phyloP scores from a whole-genome alignment of 2,797 vertebrate genomes.

The Alectoris magna region DNA sequence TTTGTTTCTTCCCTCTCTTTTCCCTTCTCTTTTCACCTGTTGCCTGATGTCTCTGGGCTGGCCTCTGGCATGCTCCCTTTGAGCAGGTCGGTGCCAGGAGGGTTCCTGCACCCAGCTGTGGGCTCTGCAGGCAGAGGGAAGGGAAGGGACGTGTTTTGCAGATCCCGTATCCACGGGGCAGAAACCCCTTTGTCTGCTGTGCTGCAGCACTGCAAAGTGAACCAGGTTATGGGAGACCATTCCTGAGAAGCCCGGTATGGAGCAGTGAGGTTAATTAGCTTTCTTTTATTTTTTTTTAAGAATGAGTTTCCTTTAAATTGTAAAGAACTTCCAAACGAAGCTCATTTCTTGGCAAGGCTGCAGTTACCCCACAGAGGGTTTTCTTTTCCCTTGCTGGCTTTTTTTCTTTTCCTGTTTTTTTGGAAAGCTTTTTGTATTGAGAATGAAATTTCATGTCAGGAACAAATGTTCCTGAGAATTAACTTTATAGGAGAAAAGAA shows the following conservation, averaged over 20 bases:
- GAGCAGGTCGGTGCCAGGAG: background rate
- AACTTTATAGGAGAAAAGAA: background rate
- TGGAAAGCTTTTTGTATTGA: background rate
- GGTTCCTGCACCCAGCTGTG: no score
- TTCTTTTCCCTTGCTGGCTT: background rate
- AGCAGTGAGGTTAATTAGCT: background rate
- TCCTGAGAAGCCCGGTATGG: background rate
- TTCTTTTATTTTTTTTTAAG: background rate
- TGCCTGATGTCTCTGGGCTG: background rate
- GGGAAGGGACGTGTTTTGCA: background rate
- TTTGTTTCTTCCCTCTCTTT: background rate
- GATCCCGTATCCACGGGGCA: background rate
- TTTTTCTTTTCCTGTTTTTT: background rate
- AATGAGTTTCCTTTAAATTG: slow-evolving; percentile 40
- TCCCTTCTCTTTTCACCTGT: background rate
- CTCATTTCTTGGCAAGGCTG: background rate
- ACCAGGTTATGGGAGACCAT: background rate
- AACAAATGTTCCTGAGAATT: background rate
- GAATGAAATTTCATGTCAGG: background rate
- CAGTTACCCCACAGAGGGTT: background rate
- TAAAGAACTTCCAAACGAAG: background rate
- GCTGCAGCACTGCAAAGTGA: background rate
- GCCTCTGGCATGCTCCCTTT: no score
- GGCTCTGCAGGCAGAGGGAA: no score
- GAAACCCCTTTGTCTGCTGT: background rate